phyloP scores from a whole-genome alignment of 2,888 invertebrate genomes.

The Platypus cylindrus region DNA sequence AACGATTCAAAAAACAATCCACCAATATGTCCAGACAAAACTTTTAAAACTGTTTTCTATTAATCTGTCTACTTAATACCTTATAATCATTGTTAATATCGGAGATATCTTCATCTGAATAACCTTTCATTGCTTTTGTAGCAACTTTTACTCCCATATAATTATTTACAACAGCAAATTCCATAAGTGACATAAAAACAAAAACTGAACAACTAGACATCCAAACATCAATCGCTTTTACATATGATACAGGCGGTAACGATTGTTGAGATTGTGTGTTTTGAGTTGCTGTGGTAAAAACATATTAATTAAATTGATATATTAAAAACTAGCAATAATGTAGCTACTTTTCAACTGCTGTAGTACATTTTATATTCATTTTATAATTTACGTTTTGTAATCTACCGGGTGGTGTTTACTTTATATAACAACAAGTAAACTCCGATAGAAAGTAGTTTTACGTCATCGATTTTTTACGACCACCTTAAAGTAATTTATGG shows the following conservation, averaged over 20 bases:
- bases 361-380: too few relatives aligned
- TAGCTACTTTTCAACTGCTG: too few relatives aligned
- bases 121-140: constrained; percentile 82
- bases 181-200: constrained; percentile 81
- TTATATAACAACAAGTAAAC: too few relatives aligned
- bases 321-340: too few relatives aligned
- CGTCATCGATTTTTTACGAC: too few relatives aligned
- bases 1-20: too few relatives aligned
- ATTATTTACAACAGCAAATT: constrained; percentile 83
- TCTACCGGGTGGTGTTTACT: too few relatives aligned
- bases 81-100: constrained; percentile 63
- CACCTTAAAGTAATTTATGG: too few relatives aligned
- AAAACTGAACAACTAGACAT: constrained; percentile 88
- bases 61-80: constrained; percentile 42
- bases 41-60: not conserved
- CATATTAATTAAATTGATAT: too few relatives aligned
- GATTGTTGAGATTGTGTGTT: constrained; percentile 85
- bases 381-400: too few relatives aligned
- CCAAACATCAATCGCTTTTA: constrained; percentile 87
- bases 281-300: constrained; percentile 57
- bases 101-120: constrained; percentile 71
- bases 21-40: too few relatives aligned
- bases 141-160: constrained; percentile 76
- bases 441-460: too few relatives aligned
- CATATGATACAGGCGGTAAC: constrained; percentile 81